phyloP scores from a whole-genome alignment of 1,140 invertebrate species.

The Trichonephila inaurata region DNA sequence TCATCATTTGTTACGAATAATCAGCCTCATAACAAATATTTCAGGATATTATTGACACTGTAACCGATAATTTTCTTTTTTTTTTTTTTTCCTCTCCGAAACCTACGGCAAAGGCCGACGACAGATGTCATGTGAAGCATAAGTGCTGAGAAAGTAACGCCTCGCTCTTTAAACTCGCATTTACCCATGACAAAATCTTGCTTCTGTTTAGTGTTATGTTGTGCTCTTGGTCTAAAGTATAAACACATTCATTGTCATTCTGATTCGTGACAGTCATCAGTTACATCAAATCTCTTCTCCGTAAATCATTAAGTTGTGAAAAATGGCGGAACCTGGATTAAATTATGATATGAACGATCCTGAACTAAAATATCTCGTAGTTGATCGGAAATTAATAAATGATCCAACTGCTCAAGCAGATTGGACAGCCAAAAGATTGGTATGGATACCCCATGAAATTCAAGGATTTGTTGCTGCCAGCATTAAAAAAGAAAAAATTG shows the following conservation, averaged over 20 bases:
- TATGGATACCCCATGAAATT: conserved; percentile 99
- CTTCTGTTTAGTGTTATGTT: conserved; percentile 45
- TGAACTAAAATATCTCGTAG: conserved; percentile 91
- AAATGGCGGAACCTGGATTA: conserved; percentile 72
- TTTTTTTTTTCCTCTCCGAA: not conserved
- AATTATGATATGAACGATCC: conserved; percentile 76
- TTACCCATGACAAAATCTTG: conserved; percentile 55
- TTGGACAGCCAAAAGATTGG: conserved; percentile 98
- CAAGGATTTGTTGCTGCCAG: conserved; percentile 97
- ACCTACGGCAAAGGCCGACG: conserved; percentile 53
- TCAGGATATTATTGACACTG: not conserved
- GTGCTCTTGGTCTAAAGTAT: not conserved
- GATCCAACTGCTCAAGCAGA: conserved; percentile 98
- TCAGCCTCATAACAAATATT: not conserved
- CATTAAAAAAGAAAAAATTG: conserved; percentile 95
- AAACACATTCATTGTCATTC: not conserved
- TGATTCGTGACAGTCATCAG: conserved; percentile 24
- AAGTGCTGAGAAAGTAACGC: conserved; percentile 42
- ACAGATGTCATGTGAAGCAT: conserved; percentile 73
- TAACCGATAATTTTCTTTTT: not conserved
- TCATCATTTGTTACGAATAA: too few relatives aligned
- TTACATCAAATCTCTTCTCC: not conserved
- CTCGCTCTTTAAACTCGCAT: conserved; percentile 35
- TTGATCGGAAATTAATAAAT: conserved; percentile 95
- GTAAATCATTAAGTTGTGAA: conserved; percentile 35